Base-by-base conservation (phyloP, 2,797 vertebrate species). In the Arremon aurantiirostris region DNA sequence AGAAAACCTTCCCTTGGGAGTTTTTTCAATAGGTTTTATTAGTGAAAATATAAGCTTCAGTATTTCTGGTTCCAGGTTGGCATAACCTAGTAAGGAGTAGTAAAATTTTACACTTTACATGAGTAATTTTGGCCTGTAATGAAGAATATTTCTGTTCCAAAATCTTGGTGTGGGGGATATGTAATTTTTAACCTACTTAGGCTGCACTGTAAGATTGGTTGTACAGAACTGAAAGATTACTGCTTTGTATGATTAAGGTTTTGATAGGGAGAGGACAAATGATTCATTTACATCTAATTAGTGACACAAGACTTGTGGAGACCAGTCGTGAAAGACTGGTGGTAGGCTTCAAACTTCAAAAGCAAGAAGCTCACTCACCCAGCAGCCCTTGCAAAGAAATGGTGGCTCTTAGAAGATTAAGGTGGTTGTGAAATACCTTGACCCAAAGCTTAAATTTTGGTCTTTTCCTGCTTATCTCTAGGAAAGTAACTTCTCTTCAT, bases 1-100 rank as follows among this genome's bases (percentile, higher is more conserved):
- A 32, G 52, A 81, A 63, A 86, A 59, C 2, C 11, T 82, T 60
- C 4, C 15, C 8, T 1, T 1, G 0, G 11, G 9, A 47, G 0
- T 12, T 82, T 76, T 87, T 49, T 50, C 13, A 66, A 15, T 30
- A 7, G 0, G 23, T 64, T 86, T 78, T 15, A 28, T 75, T 46
- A 55, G 13, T 63, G 15, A 35, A 63, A 61, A 39, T 18, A 2
- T 32, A 44, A 42, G 23, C 8, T 46, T 81, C 27, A 47, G 17
- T 35, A 71, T 18, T 75, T 55, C 32, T 71, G 10, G 35, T 72
- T 79, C 42, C 14, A 57, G 12, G 1, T 13, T 57, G 27, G 14
- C 66, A 57, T 13, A 65, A 41, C 59, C 44, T 52, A 46, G 32
- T 42, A 86, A 47, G 65, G 35, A 42, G 21, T 21, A 44, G 9